A percentile compares a stretch with the other conserved stretches of the same genome.
These are phyloP conservation scores for Carollia perspicillata DNA, from an alignment of 2,113 vertebrate species.

Conservation along the genomic window DNA sequence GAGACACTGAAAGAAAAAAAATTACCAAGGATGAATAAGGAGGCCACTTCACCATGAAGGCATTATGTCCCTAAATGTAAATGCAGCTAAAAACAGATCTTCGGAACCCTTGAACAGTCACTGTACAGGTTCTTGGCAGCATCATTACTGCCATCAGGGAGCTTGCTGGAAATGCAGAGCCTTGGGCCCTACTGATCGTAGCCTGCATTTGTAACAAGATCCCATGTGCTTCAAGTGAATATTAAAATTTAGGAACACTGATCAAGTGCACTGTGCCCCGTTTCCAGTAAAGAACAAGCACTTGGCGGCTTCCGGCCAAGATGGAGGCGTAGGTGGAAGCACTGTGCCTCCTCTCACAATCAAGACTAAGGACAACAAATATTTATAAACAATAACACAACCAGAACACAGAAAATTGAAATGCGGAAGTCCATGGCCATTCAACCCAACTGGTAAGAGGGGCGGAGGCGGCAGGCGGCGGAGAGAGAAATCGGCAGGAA, in stretches of 20 bases:
- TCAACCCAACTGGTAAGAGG: too few relatives aligned
- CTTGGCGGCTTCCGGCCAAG: too few relatives aligned
- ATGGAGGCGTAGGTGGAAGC: too few relatives aligned
- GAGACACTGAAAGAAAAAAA: neutral
- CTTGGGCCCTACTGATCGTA: neutral
- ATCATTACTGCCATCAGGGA: rapidly evolving
- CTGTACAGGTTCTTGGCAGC: neutral
- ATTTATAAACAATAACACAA: too few relatives aligned
- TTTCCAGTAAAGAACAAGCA: neutral
- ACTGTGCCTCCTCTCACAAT: too few relatives aligned
- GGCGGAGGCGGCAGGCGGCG: too few relatives aligned
- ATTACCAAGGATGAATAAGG: neutral
- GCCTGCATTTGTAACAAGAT: neutral
- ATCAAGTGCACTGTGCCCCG: neutral
- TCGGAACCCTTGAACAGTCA: neutral
- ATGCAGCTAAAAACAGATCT: neutral
- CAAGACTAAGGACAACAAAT: too few relatives aligned
- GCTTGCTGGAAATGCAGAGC: neutral
- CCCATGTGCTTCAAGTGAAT: neutral
- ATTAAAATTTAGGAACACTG: neutral
- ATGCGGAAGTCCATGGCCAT: too few relatives aligned
- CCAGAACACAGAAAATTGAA: too few relatives aligned
- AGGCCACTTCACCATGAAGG: neutral
- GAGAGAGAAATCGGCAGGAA: too few relatives aligned
- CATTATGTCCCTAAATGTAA: too few relatives aligned